Evolutionary conservation across 37 sponge, comb jelly and placozoan genomes (phyloP).

Genomic region (Spongilla lacustris): DNA sequence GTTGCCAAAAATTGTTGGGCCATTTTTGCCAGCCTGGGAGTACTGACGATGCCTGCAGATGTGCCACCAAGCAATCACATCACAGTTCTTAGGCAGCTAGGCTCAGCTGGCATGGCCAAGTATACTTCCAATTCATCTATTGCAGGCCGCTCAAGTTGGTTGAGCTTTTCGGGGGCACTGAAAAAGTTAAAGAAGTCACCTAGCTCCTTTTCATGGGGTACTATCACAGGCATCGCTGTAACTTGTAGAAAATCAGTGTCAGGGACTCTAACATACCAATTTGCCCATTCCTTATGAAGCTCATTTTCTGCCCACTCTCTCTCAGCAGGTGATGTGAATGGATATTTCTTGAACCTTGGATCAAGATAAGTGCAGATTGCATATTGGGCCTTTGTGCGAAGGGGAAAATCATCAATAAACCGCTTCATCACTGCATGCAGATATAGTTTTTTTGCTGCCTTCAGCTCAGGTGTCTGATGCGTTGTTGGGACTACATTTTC

Average conservation of each 20-base stretch:
- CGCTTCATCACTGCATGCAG: neutral
- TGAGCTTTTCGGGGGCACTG: neutral
- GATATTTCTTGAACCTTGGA: neutral
- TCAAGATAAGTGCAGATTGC: neutral
- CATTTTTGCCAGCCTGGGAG: neutral
- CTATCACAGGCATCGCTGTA: neutral
- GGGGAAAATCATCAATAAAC: neutral
- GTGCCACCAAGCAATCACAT: neutral
- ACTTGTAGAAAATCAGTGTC: neutral
- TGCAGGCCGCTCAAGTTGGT: neutral
- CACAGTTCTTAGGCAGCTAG: constrained; percentile 1
- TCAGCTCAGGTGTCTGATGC: neutral
- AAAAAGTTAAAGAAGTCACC: neutral
- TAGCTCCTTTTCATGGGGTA: neutral
- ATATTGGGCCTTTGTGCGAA: neutral
- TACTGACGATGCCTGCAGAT: neutral
- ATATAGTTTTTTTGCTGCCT: neutral
- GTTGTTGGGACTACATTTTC: neutral
- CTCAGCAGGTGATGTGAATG: neutral
- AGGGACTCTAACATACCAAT: neutral
- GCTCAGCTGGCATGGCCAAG: neutral
- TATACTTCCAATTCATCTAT: neutral
- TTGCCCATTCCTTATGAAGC: neutral
- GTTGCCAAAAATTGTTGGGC: neutral
- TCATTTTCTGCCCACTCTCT: neutral